A percentile compares a stretch with the other conserved stretches of the same genome.
Conservation (phyloP, 2,888 invertebrate genomes). For the Peribatodes rhomboidaria region DNA sequence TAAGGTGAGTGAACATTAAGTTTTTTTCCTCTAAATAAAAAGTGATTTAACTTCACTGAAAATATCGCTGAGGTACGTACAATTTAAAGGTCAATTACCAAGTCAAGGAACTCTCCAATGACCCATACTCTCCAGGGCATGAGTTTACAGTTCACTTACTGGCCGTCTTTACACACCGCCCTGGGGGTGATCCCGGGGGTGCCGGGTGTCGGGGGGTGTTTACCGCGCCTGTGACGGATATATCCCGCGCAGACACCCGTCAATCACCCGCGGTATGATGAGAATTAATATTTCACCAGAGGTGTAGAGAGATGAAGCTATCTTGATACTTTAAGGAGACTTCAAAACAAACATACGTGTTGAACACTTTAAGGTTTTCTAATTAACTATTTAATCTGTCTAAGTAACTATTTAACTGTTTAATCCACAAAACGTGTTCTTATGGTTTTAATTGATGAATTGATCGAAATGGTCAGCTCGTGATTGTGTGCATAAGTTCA, state of each 20-base stretch:
- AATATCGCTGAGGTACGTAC: too few species aligned
- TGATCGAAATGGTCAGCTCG: too few species aligned
- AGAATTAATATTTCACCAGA: constrained; percentile 53
- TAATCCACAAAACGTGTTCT: too few species aligned
- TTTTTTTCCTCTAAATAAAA: too few species aligned
- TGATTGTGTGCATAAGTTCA: too few species aligned
- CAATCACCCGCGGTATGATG: constrained; percentile 83
- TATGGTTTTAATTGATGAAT: too few species aligned
- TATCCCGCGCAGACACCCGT: constrained; percentile 83
- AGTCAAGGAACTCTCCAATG: not conserved
- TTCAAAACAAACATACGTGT: not conserved
- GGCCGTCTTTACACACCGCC: constrained; percentile 11
- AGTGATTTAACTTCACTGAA: too few species aligned
- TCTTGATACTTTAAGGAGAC: constrained; percentile 54
- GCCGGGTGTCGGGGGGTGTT: constrained; percentile 60
- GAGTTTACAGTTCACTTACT: constrained; percentile 21
- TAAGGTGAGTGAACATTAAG: too few species aligned
- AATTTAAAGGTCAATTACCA: not conserved
- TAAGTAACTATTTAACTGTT: too few species aligned
- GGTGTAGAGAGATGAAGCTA: constrained; percentile 42
- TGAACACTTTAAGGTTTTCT: too few species aligned
- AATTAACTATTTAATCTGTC: too few species aligned
- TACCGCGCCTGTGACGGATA: constrained; percentile 82
- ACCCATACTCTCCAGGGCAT: not conserved
- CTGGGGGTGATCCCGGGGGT: constrained; percentile 38